phyloP scores from a whole-genome alignment of 2,888 invertebrate genomes.

The Ceraclea dissimilis region DNA sequence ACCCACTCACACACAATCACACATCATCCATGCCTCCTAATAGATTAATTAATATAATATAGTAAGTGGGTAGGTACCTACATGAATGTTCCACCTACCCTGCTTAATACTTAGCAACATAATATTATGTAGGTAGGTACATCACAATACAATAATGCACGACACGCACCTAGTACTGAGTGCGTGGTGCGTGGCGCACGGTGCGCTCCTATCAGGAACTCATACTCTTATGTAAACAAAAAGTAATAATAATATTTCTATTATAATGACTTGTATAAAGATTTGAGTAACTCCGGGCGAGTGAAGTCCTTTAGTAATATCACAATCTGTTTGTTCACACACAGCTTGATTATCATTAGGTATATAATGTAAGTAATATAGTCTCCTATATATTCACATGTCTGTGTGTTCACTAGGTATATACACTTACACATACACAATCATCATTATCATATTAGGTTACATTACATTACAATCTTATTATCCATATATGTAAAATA shows the following conservation, averaged over 20 bases:
- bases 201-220: slow-evolving; percentile 48
- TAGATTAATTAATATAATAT: not conserved
- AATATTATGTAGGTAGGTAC: slow-evolving; percentile 12
- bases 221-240: slow-evolving; percentile 41
- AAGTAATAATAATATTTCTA: slow-evolving; percentile 43
- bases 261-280: slow-evolving; percentile 41
- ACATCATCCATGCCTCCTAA: not conserved
- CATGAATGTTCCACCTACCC: too few species aligned
- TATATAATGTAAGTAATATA: slow-evolving; percentile 46
- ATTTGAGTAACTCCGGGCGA: slow-evolving; percentile 28
- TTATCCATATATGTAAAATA: slow-evolving; percentile 25
- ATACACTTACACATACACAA: too few species aligned
- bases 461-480: slow-evolving; percentile 5
- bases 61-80: too few species aligned
- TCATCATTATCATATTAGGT: slow-evolving; percentile 8
- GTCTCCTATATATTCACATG: slow-evolving; percentile 42
- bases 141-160: slow-evolving; percentile 19
- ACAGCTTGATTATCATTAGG: slow-evolving; percentile 43
- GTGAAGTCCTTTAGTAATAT: slow-evolving; percentile 25
- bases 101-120: too few species aligned
- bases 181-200: not conserved
- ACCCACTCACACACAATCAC: not conserved
- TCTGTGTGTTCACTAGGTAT: slow-evolving; percentile 6
- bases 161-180: not conserved
- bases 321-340: slow-evolving; percentile 27